Percentiles rank a stretch among this genome's conserved stretches.
Evolutionary conservation across 2,888 invertebrate genomes (phyloP).

Genomic region (Drosophila quinaria): DNA sequence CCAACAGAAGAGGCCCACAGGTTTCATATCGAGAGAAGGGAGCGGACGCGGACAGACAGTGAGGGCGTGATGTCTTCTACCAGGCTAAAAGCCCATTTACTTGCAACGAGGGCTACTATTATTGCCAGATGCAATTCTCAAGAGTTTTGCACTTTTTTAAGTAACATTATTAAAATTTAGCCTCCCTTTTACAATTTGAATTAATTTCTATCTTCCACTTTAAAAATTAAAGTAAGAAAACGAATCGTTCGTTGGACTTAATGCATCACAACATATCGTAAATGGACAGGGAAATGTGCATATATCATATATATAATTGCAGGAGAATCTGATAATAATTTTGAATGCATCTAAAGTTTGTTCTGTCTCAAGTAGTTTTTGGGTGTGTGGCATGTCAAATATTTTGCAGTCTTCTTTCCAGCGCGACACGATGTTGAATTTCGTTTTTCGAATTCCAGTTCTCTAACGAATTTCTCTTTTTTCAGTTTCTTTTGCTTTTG

Average conservation of each 20-base stretch:
- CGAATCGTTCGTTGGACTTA: background rate
- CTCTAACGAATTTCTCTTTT: conserved; percentile 17
- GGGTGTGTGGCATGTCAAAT: conserved; percentile 29
- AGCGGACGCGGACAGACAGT: conserved; percentile 4
- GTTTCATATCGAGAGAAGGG: conserved; percentile 3
- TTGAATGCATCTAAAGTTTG: background rate
- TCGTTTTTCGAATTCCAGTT: conserved; percentile 36
- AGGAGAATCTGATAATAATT: background rate
- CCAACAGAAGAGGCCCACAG: conserved; percentile 25
- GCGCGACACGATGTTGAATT: conserved; percentile 14
- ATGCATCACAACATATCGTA: background rate
- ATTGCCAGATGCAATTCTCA: conserved; percentile 5
- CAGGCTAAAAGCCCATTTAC: conserved; percentile 19
- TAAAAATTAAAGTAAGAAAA: background rate
- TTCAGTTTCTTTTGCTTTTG: conserved; percentile 15
- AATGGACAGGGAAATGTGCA: no score
- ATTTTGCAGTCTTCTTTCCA: conserved; percentile 34
- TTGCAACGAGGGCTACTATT: conserved; percentile 12
- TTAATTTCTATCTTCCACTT: background rate
- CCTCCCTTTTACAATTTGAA: background rate
- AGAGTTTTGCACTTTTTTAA: background rate
- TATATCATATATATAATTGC: no score
- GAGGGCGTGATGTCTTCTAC: conserved; percentile 33
- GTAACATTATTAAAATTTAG: background rate
- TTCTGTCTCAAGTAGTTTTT: conserved; percentile 1